Evolutionary conservation across 2,888 invertebrate species (phyloP).

Genomic region (Chaitophorus viminalis): DNA sequence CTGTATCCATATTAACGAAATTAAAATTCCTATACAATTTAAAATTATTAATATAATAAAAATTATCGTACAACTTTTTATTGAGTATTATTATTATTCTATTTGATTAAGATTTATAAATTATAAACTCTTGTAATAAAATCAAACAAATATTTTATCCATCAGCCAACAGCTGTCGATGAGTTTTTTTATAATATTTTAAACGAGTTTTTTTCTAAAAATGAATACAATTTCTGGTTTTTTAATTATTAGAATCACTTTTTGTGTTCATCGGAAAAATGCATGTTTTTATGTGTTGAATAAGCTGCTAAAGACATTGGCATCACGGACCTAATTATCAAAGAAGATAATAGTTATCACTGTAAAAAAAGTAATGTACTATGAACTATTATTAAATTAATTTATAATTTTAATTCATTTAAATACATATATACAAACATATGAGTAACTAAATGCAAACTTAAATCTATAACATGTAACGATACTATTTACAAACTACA

Average conservation of each 20-base stretch:
- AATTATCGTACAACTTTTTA: background rate
- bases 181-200: too few species aligned
- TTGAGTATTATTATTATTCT: background rate
- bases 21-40: background rate
- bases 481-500: background rate
- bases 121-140: too few species aligned
- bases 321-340: background rate
- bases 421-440: background rate
- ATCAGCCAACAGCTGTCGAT: background rate
- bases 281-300: background rate
- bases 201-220: background rate
- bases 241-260: background rate
- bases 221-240: background rate
- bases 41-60: background rate
- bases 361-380: background rate
- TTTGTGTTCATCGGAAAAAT: background rate
- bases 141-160: background rate
- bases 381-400: background rate
- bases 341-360: background rate
- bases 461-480: background rate
- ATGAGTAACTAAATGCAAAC: background rate
- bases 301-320: background rate
- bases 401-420: background rate
- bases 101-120: background rate
- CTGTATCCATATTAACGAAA: background rate